phyloP scores from a whole-genome alignment of 2,888 invertebrate genomes.

The Aleiodes testaceus region DNA sequence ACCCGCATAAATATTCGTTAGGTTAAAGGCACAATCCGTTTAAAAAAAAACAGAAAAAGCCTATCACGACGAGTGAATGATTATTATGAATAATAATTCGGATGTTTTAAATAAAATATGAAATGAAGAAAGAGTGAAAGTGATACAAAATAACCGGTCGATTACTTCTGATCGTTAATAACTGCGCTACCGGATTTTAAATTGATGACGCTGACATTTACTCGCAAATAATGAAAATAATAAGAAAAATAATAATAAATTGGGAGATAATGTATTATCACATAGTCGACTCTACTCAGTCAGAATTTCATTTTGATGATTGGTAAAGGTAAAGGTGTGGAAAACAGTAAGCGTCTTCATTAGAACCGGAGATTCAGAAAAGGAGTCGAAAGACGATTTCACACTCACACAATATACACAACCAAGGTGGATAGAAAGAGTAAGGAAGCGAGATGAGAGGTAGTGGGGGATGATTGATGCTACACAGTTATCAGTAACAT shows the following conservation, averaged over 20 bases:
- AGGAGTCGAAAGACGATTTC: background rate
- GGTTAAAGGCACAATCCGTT: no score
- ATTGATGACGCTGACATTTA: slow-evolving; percentile 34
- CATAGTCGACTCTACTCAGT: slow-evolving; percentile 50
- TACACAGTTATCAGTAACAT: slow-evolving; percentile 58
- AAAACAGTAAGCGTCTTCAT: slow-evolving; percentile 17
- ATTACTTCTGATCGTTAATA: slow-evolving; percentile 43
- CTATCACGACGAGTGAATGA: no score
- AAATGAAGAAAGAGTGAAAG: slow-evolving; percentile 6
- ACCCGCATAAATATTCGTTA: no score
- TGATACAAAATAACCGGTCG: slow-evolving; percentile 41
- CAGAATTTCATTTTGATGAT: slow-evolving; percentile 45
- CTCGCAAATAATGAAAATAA: slow-evolving; percentile 12
- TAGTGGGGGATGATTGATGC: slow-evolving; percentile 57
- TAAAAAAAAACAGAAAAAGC: no score
- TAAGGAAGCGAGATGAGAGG: slow-evolving; percentile 37
- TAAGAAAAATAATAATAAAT: slow-evolving; percentile 24
- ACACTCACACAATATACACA: background rate
- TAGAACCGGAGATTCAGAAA: background rate
- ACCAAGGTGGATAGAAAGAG: slow-evolving; percentile 40
- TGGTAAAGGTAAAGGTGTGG: slow-evolving; percentile 7
- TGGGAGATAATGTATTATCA: slow-evolving; percentile 58
- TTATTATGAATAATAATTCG: background rate
- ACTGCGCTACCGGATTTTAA: slow-evolving; percentile 37
- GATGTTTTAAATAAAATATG: background rate